phyloP scores from a whole-genome alignment of 2,113 vertebrate species.

The Pyrgilauda ruficollis region DNA sequence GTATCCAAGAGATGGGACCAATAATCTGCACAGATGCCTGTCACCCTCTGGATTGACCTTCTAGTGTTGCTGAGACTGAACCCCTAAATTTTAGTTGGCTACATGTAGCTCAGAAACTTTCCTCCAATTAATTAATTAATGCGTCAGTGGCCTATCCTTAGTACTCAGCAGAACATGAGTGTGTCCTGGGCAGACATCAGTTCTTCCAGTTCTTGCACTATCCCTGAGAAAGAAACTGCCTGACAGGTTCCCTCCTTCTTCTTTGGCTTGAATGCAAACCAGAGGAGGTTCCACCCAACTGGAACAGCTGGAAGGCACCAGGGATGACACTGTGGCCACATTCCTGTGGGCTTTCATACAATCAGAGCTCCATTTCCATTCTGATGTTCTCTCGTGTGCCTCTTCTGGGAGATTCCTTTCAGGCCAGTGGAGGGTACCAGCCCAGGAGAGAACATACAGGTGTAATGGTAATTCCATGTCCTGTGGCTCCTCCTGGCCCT shows the following conservation, averaged over 20 bases:
- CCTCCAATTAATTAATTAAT: neutral
- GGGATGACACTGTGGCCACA: neutral
- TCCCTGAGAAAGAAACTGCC: neutral
- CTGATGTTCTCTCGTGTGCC: neutral
- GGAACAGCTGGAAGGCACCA: neutral
- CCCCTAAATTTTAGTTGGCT: neutral
- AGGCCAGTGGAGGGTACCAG: neutral
- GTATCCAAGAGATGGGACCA: neutral
- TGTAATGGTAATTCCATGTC: neutral
- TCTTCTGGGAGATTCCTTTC: neutral
- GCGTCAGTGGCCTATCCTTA: neutral
- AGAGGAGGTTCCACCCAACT: neutral
- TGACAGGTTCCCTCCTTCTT: neutral
- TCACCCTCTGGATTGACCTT: neutral
- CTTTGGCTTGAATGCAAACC: neutral
- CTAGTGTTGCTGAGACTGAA: neutral
- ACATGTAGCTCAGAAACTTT: neutral
- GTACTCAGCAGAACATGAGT: neutral
- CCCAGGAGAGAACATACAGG: neutral
- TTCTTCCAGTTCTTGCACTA: neutral
- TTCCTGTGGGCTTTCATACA: neutral
- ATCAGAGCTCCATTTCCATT: neutral
- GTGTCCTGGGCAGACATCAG: neutral
- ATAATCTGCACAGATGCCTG: neutral
- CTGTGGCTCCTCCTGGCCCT: neutral